Evolutionary conservation across 2,888 invertebrate species (phyloP).

Genomic region (Tromatobia lineatoria): DNA sequence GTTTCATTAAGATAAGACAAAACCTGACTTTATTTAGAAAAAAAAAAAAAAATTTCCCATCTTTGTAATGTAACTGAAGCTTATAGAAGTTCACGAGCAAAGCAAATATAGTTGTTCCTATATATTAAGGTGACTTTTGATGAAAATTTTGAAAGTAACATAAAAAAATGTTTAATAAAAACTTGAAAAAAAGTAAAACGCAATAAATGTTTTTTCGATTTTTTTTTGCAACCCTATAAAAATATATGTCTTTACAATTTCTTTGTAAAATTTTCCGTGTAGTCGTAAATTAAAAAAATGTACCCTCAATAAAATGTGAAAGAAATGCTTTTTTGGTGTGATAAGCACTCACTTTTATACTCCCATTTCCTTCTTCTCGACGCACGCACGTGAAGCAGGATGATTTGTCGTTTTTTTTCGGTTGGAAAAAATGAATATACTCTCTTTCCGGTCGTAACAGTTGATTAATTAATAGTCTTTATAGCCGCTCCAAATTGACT

Average conservation of each 20-base stretch:
- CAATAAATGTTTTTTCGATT: too few relatives aligned
- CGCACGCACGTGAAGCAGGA: slow-evolving; percentile 21
- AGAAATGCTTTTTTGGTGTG: not conserved
- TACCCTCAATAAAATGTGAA: not conserved
- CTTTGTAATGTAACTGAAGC: too few relatives aligned
- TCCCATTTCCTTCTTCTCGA: not conserved
- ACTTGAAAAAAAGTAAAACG: too few relatives aligned
- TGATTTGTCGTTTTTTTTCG: slow-evolving; percentile 4
- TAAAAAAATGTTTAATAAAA: too few relatives aligned
- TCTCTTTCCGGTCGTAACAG: not conserved
- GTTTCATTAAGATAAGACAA: not conserved
- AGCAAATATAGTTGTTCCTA: too few relatives aligned
- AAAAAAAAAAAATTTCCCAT: not conserved
- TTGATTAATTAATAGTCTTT: slow-evolving; percentile 21
- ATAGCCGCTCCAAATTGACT: not conserved
- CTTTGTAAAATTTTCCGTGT: not conserved
- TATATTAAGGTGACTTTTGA: too few relatives aligned
- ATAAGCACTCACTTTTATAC: not conserved
- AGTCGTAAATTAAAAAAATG: not conserved
- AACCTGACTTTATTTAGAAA: not conserved
- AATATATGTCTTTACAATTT: not conserved
- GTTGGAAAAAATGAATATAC: not conserved
- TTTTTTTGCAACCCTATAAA: not conserved
- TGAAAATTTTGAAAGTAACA: too few relatives aligned
- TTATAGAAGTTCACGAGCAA: too few relatives aligned